Percentiles rank a stretch among this genome's conserved stretches.
These are phyloP conservation scores for Chelonus insularis DNA, from an alignment of 1,140 invertebrate genomes.

Conservation along the genomic window DNA sequence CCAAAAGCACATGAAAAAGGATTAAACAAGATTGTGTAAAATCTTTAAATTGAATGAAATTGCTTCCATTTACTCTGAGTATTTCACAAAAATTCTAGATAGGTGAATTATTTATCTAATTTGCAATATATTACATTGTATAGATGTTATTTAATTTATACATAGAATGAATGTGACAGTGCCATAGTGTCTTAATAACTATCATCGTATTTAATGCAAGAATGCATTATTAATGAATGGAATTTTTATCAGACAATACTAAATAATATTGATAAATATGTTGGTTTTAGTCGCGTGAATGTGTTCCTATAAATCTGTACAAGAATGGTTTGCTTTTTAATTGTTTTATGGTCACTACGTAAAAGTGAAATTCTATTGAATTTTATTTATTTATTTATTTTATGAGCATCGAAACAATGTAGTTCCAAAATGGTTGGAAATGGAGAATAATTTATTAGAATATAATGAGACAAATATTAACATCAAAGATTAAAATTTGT, in stretches of 20 bases:
- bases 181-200: neutral
- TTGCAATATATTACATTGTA: neutral
- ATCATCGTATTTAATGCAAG: constrained; percentile 8
- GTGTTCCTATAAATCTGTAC: too few species aligned
- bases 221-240: constrained; percentile 21
- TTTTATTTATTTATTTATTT: too few species aligned
- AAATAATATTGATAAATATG: neutral
- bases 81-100: neutral
- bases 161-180: neutral
- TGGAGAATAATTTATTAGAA: too few species aligned
- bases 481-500: too few species aligned
- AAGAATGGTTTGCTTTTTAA: too few species aligned
- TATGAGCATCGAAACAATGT: too few species aligned
- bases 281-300: too few species aligned
- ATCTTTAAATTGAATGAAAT: neutral
- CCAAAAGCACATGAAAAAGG: constrained; percentile 53
- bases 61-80: neutral
- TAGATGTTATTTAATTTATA: neutral
- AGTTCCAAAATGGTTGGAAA: too few species aligned
- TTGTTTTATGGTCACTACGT: too few species aligned
- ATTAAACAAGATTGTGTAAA: constrained; percentile 35
- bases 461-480: too few species aligned
- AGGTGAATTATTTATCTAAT: neutral
- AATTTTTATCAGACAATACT: constrained; percentile 36
- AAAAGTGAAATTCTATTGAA: too few species aligned